Evolutionary conservation across 2,113 vertebrate genomes (phyloP), one percentile per base, ranked within the genome.

Genomic region (Arenaria interpres): DNA sequence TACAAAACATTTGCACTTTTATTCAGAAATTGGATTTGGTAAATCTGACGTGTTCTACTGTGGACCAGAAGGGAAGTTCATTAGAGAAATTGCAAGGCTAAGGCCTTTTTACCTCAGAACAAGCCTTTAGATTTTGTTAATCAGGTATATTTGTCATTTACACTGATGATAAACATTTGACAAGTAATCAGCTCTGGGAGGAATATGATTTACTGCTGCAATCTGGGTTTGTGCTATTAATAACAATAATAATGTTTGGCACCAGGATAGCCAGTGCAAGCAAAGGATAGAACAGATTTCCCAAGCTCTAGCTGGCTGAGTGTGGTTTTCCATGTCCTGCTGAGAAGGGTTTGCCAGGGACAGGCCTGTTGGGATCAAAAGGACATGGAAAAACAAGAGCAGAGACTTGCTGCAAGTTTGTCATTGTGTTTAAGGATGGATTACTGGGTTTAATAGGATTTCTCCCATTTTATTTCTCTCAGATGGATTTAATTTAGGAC

Each of bases 131-230:
- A 43, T 87, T 95, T 81, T 85, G 51, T 88, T 95, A 91, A 87
- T 96, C 80, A 89, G 94, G 53, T 92, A 37, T 89, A 85, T 95
- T 89, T 54, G 37, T 97, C 73, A 93, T 95, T 87, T 85, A 80
- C 33, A 56, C 32, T 60, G 54, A 75, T 91, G 81, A 81, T 94
- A 91, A 91, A 91, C 77, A 81, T 93, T 90, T 95, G 89, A 94
- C 69, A 87, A 91, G 33, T 91, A 95, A 88, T 93, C 77, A 85
- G 66, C 78, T 95, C 66, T 86, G 50, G n/a, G 60, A 89, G 54
- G 43, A 88, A 64, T 83, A 57, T 89, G 69, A 93, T 96, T 96
- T 96, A 87, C 96, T 76, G 53, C 73, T 76, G 57, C 87, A 79
- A 43, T 95, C 89, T 88, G 89, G 21, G 39, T 78, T 92, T 93